Percentiles rank a stretch among this genome's conserved stretches.
phyloP scores from a whole-genome alignment of 2,797 vertebrate genomes.

The Crypturellus tataupa region DNA sequence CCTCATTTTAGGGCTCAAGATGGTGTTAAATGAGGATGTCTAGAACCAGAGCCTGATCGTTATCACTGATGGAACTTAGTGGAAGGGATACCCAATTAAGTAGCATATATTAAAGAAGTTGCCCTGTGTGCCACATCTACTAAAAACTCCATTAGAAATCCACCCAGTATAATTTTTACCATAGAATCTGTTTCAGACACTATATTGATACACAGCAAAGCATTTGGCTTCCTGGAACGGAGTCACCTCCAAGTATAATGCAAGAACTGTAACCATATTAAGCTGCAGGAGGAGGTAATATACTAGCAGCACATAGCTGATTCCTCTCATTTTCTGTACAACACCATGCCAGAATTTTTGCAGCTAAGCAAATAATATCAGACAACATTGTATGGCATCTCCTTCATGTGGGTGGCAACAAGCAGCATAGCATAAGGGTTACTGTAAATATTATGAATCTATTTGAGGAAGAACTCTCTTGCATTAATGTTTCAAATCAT shows the following conservation, averaged over 20 bases:
- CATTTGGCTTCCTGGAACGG: neutral
- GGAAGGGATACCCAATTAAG: neutral
- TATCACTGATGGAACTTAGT: neutral
- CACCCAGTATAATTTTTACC: neutral
- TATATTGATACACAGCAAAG: neutral
- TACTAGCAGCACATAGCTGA: neutral
- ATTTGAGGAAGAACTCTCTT: neutral
- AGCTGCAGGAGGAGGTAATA: slow-evolving; percentile 9
- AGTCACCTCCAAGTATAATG: neutral
- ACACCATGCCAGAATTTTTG: neutral
- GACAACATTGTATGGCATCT: neutral
- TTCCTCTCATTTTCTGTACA: slow-evolving; percentile 30
- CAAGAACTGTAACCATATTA: neutral
- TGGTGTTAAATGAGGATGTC: neutral
- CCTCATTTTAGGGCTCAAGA: neutral
- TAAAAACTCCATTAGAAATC: slow-evolving; percentile 14
- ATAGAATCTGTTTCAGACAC: neutral
- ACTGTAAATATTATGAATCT: slow-evolving; percentile 37
- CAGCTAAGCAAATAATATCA: neutral
- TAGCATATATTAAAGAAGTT: neutral
- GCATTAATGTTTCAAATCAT: slow-evolving; percentile 1
- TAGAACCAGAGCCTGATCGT: neutral
- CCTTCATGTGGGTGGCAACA: neutral
- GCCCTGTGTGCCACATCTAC: neutral
- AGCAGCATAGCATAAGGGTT: slow-evolving; percentile 24